phyloP scores from a whole-genome alignment of 2,797 vertebrate species.

The Spinus olivaceus region DNA sequence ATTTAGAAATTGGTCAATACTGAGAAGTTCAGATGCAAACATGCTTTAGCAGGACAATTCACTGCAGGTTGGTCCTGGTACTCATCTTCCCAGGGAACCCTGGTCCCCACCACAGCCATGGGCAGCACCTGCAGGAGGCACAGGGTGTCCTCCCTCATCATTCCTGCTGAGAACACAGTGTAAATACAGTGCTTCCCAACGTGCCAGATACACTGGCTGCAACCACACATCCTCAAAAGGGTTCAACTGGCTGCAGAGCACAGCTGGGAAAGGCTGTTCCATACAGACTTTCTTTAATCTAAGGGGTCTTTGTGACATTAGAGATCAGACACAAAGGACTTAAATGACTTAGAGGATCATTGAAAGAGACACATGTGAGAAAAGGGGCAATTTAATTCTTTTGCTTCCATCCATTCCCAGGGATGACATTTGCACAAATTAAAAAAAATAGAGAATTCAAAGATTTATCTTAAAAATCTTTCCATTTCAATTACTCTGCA shows the following conservation, averaged over 20 bases:
- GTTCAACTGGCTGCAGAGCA: neutral
- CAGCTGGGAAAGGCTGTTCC: neutral
- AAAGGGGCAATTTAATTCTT: neutral
- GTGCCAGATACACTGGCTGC: neutral
- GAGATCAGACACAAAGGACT: neutral
- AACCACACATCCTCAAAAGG: neutral
- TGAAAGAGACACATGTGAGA: neutral
- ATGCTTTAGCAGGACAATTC: neutral
- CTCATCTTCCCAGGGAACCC: neutral
- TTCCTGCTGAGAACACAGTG: fast-evolving
- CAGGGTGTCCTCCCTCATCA: neutral
- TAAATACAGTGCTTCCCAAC: neutral
- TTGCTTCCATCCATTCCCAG: neutral
- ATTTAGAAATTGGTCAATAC: neutral
- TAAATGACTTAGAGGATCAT: neutral
- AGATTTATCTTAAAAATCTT: neutral
- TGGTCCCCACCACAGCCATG: fast-evolving
- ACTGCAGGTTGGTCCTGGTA: neutral
- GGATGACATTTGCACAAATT: neutral
- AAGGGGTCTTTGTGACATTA: neutral
- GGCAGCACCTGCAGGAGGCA: neutral
- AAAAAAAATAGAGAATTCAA: neutral
- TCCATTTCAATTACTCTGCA: neutral
- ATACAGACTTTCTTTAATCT: neutral
- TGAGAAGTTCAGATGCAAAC: neutral